A percentile compares a stretch with the other conserved stretches of the same genome.
These are phyloP conservation scores for Halocynthia aurantium DNA, from an alignment of 23 tunicate genomes.

Conservation along the genomic window DNA sequence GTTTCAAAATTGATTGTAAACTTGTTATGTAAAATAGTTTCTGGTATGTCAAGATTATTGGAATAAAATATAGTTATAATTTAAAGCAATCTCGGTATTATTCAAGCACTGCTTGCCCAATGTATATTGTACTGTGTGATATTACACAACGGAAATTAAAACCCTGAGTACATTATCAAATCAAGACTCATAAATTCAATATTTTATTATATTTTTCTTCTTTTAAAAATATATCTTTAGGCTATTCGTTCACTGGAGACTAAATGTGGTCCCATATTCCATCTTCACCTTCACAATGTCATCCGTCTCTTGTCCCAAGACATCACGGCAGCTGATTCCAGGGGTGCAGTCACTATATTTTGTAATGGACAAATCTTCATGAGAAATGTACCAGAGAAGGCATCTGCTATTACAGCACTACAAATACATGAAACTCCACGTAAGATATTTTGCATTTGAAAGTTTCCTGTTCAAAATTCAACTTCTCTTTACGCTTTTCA, in stretches of 20 bases:
- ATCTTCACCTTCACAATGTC: conserved; percentile 44
- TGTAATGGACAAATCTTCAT: conserved; percentile 89
- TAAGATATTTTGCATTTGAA: conserved; percentile 20
- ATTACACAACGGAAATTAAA: too few relatives aligned
- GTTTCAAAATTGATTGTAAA: too few relatives aligned
- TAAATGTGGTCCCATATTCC: conserved; percentile 83
- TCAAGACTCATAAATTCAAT: neutral
- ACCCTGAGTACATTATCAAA: neutral
- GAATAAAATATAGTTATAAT: too few relatives aligned
- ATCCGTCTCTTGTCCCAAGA: conserved; percentile 72
- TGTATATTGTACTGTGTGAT: too few relatives aligned
- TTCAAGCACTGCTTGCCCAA: too few relatives aligned
- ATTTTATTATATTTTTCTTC: neutral
- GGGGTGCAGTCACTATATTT: conserved; percentile 78
- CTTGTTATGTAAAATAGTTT: too few relatives aligned
- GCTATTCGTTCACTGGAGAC: conserved; percentile 54
- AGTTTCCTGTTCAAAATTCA: neutral
- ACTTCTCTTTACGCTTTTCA: conserved; percentile 13
- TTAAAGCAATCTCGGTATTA: too few relatives aligned
- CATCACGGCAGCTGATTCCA: conserved; percentile 68
- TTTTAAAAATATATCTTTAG: conserved; percentile 23
- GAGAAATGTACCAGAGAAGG: conserved; percentile 41
- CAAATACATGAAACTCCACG: conserved; percentile 66
- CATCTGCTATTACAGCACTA: conserved; percentile 58
- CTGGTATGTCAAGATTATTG: too few relatives aligned